These are phyloP conservation scores for Pararge aegeria DNA, from an alignment of 1,140 invertebrate species.

Conservation along the genomic window DNA sequence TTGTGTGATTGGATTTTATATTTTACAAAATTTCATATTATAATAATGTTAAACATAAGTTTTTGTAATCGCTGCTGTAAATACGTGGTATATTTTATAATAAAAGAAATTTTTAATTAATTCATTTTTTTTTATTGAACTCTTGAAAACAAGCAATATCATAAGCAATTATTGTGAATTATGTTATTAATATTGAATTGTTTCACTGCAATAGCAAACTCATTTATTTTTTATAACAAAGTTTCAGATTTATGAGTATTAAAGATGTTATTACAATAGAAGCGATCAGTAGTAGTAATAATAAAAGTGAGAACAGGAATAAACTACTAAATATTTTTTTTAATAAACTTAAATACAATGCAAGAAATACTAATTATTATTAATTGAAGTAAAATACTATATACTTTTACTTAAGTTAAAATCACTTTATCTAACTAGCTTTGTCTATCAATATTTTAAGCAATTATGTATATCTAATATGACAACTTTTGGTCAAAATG, in stretches of 20 bases:
- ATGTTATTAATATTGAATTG: background rate
- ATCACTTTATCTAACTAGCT: constrained; percentile 9
- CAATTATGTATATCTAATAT: constrained; percentile 16
- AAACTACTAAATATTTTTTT: too few relatives aligned
- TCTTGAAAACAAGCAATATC: background rate
- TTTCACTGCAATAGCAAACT: background rate
- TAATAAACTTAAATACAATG: background rate
- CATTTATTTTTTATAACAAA: background rate
- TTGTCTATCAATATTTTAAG: constrained; percentile 17
- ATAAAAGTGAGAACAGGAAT: too few relatives aligned
- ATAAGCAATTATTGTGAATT: background rate
- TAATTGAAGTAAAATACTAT: constrained; percentile 1
- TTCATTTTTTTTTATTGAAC: constrained; percentile 3
- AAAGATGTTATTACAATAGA: too few relatives aligned
- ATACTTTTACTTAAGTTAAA: too few relatives aligned
- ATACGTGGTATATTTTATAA: background rate
- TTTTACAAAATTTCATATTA: background rate
- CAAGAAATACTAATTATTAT: background rate
- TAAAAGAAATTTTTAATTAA: background rate
- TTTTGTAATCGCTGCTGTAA: background rate
- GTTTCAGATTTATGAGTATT: background rate
- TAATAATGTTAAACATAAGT: background rate
- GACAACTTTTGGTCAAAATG: constrained; percentile 18
- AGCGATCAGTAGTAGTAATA: too few relatives aligned
- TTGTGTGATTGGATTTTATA: too few relatives aligned